Base-by-base conservation (phyloP, 2,888 invertebrate species). In the Parthenolecanium corni region DNA sequence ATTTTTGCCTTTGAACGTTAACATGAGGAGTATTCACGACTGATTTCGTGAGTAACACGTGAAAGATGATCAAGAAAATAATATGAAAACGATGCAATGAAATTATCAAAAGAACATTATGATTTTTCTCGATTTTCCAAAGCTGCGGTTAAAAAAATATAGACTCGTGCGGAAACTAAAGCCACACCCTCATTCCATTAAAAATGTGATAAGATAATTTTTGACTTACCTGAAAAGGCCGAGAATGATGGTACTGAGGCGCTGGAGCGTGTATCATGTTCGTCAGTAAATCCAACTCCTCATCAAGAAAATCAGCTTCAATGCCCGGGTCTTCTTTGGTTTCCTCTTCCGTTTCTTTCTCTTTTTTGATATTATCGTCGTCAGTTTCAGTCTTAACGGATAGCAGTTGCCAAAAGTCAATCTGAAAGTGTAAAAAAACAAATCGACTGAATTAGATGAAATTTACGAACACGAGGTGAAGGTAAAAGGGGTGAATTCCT, bases 251-350 rank as follows among this genome's bases (percentile, higher is more conserved):
- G 38, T 58, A 58, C 24, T 58, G 58, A 18, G 58, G 58, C 6
- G 58, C 51, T 12, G 58, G 58, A 9, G 58, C 51, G 31, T 58
- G 58, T 6, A 58, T 58, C 58, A 58, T 58, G 21, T 58, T 47
- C 20, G 58, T 51, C 20, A 58, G 23, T 38, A 51, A 38, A 58
- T 58, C 58, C 49, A 58, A 49, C 20, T 58, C 58, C 20, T 58
- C 58, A 58, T 58, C 58, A 58, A 58, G 51, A 38, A 58, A 58
- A 58, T 58, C 58, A 11, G 58, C 58, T 23, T 58, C 58, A 49
- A 58, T 58, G n/a, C 58, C 58, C 38, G 58, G 58, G 36, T 58
- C 58, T 23, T 58, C 58, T 46, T 58, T 58, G 16, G 36, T 38
- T 31, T 58, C 58, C 47, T 58, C 58, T 21, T 49, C 49, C 36